Base-by-base conservation (phyloP, 2,888 invertebrate species). In the Petrophora chlorosata region DNA sequence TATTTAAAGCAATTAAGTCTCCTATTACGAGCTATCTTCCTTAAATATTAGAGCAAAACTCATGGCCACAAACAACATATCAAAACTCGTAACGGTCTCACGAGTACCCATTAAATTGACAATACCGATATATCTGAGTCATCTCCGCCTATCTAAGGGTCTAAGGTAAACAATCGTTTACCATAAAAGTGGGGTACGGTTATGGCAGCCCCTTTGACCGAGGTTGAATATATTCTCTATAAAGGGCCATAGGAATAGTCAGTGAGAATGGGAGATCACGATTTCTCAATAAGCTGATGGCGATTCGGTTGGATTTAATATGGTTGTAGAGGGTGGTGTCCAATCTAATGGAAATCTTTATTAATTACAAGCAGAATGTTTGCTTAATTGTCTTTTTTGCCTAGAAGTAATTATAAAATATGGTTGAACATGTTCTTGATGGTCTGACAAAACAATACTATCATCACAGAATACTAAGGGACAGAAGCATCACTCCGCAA, bases 171-270 rank as follows among this genome's bases (percentile, higher is more conserved):
- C 69, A 70, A 63, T 71, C 65, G 67, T 69, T 64, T 65, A 44
- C 81, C 79, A 73, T 83, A 77, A 76, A 72, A 60, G 77, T 59
- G 52, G 56, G 53, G 54, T 67, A 77, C 76, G 65, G 76, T 76
- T 82, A 79, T 65, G 65, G 73, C 42, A 54, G 43, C 32, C 46
- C 73, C 73, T 78, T 67, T 76, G 77, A 79, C 75, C 72, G 65
- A 55, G 53, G 60, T 60, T 70, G 65, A 74, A 74, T 74, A 67
- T 65, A 61, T 41, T 57, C 55, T 46, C 34, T 51, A 26, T 53
- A 43, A 51, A 45, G 51, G 47, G 35, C 16, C 32, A 30, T 33
- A 12, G 40, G 29, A 32, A 40, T 39, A 50, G 43, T 30, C 42
- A 29, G 40, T 42, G 41, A 53, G 44, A 40, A 40, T 39, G 28